Base-by-base conservation (phyloP, 1,140 invertebrate genomes). In the Pachypeltis micranthus region DNA sequence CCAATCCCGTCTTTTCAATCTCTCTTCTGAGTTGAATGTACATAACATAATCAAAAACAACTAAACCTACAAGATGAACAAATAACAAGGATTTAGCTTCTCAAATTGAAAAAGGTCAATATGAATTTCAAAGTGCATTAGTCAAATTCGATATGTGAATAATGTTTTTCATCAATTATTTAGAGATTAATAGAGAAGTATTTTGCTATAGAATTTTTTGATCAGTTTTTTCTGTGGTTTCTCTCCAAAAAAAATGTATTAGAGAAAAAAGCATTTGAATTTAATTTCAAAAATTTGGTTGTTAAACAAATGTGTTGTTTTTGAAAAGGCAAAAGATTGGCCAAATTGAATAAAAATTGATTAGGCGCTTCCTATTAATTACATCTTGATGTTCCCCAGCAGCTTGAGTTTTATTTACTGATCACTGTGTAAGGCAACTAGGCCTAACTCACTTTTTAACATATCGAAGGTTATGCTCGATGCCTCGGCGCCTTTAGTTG, bases 341-440 rank as follows among this genome's bases (percentile, higher is more conserved):
- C 47, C 47, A 51, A 21, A 51, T 16, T 10, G 31, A 51, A 51
- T 51, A 51, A 51, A 51, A 4, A 39, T 51, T n/a, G 47, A 51
- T 21, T 51, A 21, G 12, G 47, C 47, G 47, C 47, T 51, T 51
- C 47, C 47, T 51, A 4, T 21, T 51, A 51, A 51, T 51, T 51
- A 51, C 19, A 51, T 51, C 7, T 51, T 4, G 21, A 51, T 51
- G 47, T 51, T 51, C 47, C 47, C 47, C 47, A 51, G 47, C 47
- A 51, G 47, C 23, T 51, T 21, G 47, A 51, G 47, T 51, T 51
- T 51, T 51, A 51, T 51, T 51, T 51, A 7, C 23, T 51, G n/a
- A n/a, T n/a, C n/a, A n/a, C n/a, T n/a, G n/a, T n/a, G n/a, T n/a
- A n/a, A n/a, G n/a, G n/a, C n/a, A n/a, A n/a, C n/a, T n/a, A n/a